Percentiles rank a stretch among this genome's conserved stretches.
phyloP scores from a whole-genome alignment of 2,797 vertebrate species.

The Rhodeus uyekii region DNA sequence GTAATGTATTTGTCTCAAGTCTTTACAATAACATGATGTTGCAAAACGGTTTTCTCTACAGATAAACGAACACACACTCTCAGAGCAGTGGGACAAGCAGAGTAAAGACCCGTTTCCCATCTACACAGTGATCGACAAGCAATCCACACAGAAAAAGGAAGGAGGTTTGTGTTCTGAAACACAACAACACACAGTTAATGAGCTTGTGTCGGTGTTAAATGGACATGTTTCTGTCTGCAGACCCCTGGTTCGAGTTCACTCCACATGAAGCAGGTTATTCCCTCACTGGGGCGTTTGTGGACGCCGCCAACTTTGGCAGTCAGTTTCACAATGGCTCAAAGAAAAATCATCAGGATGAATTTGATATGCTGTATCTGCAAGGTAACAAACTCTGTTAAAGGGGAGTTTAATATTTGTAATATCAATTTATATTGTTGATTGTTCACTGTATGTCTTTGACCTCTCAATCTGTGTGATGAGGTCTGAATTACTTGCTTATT shows the following conservation, averaged over 20 bases:
- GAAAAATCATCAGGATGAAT: background rate
- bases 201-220: background rate
- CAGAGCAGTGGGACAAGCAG: background rate
- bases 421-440: background rate
- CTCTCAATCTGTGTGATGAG: no score
- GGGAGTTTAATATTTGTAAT: background rate
- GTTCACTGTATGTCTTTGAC: background rate
- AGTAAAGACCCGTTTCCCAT: constrained; percentile 41
- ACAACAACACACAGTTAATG: background rate
- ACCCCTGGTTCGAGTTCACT: constrained; percentile 35
- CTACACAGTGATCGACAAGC: constrained; percentile 46
- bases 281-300: no score
- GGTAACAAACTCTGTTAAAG: background rate
- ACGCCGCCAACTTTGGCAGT: no score
- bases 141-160: background rate
- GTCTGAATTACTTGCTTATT: no score
- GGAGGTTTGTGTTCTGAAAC: background rate
- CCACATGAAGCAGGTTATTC: no score
- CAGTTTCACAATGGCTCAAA: background rate
- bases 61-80: constrained; percentile 17
- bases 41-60: background rate
- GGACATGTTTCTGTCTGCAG: background rate
- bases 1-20: no score
- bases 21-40: no score
- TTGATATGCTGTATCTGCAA: constrained; percentile 47